Base-by-base conservation (phyloP, 2,113 vertebrate genomes). In the Eulemur macaco region DNA sequence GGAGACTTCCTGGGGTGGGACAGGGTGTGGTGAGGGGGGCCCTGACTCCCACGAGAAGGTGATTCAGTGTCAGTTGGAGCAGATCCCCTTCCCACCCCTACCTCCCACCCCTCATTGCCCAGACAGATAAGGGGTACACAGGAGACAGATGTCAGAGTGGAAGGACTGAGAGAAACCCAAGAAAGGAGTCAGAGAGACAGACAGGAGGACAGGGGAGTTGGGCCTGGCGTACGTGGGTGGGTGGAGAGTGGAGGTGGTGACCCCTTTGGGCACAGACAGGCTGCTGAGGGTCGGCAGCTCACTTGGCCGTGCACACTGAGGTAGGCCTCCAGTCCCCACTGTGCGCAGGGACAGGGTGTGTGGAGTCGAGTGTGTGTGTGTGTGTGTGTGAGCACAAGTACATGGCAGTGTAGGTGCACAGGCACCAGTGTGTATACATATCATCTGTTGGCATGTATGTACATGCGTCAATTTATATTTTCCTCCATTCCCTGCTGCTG, bases 91-190 rank as follows among this genome's bases (percentile, higher is more conserved):
- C 86, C 87, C 68, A 37, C 4, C 39, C 84, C 71, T 17, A 23
- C 58, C 37, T 42, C 94, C 93, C 96, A 81, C 39, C 90, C 92
- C 9, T 87, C 60, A 8, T 37, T 60, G 25, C 94, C 91, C 93
- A 12, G 74, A 97, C 93, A 98, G 91, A 97, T 91, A 96, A 93
- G 69, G 91, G 86, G 84, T 89, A 13, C 74, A 97, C 93, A 98
- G 90, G 86, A 98, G 86, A 97, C 98, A 96, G 89, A 97, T 85
- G 89, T 94, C 96, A 98, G 73, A 77, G 71, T 80, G 27, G 91
- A 97, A 83, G 80, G 63, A 88, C 89, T 78, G 76, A 93, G 39
- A 97, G 92, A 94, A 94, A 94, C 85, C 54, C 77, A 83, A 63
- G 95, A 90, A 74, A 29, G 93, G 73, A 91, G 25, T 89, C 74